Base-by-base conservation (phyloP, 2,888 invertebrate genomes). In the Liopterus haemorrhoidalis region DNA sequence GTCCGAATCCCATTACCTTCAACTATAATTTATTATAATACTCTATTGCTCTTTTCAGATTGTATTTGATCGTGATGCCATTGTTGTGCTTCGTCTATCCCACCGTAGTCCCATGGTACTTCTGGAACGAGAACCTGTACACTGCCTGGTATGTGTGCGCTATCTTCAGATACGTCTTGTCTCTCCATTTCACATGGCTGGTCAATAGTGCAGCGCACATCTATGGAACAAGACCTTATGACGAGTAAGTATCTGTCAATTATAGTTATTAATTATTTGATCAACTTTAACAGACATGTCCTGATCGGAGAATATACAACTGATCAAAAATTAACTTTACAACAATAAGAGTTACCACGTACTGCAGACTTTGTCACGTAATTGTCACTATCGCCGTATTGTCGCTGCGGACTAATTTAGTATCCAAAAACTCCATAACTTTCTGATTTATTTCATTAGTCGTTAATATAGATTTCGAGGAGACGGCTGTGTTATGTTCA, bases 171-270 rank as follows among this genome's bases (percentile, higher is more conserved):
- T 94, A 92, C 69, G 79, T 81, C 3, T 32, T 84, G 4, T 76
- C 82, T 0, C 74, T 95, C 31, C 85, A 96, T 65, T 75, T 80
- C 57, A 95, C 94, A 0, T 95, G 94, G 94, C 70, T 89, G 47
- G 91, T 95, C 12, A 95, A 95, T 71, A 91, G 90, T 48, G 89
- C 88, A 0, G 94, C 94, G 1, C 94, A 94, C 64, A 82, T 90
- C 57, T 93, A 86, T 79, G 95, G 95, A 54, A 84, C 78, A 65
- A 82, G 79, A 60, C 94, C 95, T 1, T 95, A 88, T 65, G 94
- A 96, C 66, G 78, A 77, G 82, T 82, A 65, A 76, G 78, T 69
- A 39, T 4, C 15, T 15, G 11, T 14, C n/a, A 9, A 11, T 11
- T 5, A n/a, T 11, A 16, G 9, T 19, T 22, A n/a, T n/a, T n/a